Base-by-base conservation (phyloP, 2,888 invertebrate genomes). In the Phalera bucephala region DNA sequence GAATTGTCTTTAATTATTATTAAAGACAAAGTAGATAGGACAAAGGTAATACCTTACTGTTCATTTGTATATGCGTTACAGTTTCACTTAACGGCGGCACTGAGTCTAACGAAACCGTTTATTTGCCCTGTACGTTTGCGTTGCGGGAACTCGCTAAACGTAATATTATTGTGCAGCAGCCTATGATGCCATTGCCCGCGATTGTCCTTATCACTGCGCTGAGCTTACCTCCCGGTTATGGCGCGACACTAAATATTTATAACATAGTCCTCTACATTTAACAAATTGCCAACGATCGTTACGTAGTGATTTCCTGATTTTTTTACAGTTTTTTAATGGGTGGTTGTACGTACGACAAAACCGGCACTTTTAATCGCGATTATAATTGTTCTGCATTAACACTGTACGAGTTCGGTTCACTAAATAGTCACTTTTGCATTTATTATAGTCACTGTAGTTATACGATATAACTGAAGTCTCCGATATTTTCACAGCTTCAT, bases 401-500 rank as follows among this genome's bases (percentile, higher is more conserved):
- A n/a, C n/a, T n/a, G n/a, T n/a, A n/a, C n/a, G n/a, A n/a, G n/a
- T n/a, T n/a, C n/a, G n/a, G n/a, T n/a, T n/a, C n/a, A n/a, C 14
- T 2, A 3, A 14, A 14, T 14, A 8, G 3, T 2, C n/a, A 2
- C n/a, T 4, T 14, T 8, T 8, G 4, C 8, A 8, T 0, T n/a
- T n/a, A n/a, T n/a, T n/a, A n/a, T n/a, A n/a, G n/a, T n/a, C n/a
- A n/a, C n/a, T 13, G 2, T 1, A 1, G 3, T 3, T 6, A 14
- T 11, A n/a, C n/a, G n/a, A n/a, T n/a, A n/a, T 27, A 13, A 13
- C 8, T 1, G 6, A 11, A 2, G 26, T 12, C 8, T 12, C 36
- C 0, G 41, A 32, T 31, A 46, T 40, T 34, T 54, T 53, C 1
- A 38, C n/a, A 5, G 55, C 55, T 36, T 58, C 54, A 6, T 41